Evolutionary conservation across 2,888 invertebrate species (phyloP), one percentile per base, ranked within the genome.

Genomic region (Leistus spinibarbis): DNA sequence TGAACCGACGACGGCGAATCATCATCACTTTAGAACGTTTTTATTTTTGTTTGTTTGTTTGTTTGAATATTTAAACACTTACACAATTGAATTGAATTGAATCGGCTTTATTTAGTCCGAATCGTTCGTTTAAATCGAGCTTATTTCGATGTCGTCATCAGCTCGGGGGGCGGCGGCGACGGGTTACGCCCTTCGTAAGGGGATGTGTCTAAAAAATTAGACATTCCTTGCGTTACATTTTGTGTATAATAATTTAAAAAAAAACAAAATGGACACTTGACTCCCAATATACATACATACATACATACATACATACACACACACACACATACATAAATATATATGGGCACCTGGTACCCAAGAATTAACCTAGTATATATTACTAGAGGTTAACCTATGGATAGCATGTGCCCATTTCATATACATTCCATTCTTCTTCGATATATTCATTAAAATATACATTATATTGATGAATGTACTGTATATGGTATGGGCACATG

Each of bases 171-270:
- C 5, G 86, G 86, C 10, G 86, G 86, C 20, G 86, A 86, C 62
- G 86, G 86, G 79, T 86, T 86, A 76, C 86, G 81, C 64, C 86
- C 85, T 80, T 85, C 85, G 76, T 86, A 86, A 23, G 85, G 82
- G 56, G 81, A 83, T 78, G 86, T 85, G 79, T 86, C 86, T 81
- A 85, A 17, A 57, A n/a, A 20, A 19, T 57, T 17, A 10, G 57
- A 19, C 13, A 57, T 19, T 57, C 16, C 9, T 19, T 19, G 20
- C 9, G 57, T 57, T 13, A 57, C 4, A 19, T 57, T 17, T 9
- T 57, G 13, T 5, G 13, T 40, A 40, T 24, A 24, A 24, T 24
- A 24, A 24, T 57, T 57, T 13, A 16, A 2, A 9, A 57, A 17
- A 20, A 17, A 5, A 56, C 16, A 57, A 7, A 9, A 57, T 10